phyloP scores from a whole-genome alignment of 2,113 vertebrate species.

The Sterrhoptilus dennistouni region DNA sequence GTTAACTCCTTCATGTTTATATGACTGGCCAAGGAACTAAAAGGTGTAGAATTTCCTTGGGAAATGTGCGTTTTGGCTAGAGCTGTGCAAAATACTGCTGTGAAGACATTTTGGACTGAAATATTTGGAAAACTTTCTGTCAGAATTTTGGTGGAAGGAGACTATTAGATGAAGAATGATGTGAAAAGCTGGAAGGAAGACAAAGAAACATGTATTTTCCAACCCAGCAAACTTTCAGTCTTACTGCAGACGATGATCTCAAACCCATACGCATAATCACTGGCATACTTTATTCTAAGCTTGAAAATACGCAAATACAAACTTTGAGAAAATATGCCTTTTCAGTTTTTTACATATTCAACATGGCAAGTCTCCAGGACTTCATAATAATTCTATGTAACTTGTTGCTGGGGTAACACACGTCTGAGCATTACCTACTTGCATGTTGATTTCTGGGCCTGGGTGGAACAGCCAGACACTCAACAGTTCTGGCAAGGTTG shows the following conservation, averaged over 20 bases:
- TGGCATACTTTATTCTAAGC: not conserved
- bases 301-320: constrained; percentile 21
- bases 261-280: not conserved
- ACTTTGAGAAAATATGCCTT: constrained; percentile 12
- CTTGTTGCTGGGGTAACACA: not conserved
- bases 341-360: constrained; percentile 14
- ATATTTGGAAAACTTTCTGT: not conserved
- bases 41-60: not conserved
- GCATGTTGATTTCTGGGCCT: not conserved
- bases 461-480: not conserved
- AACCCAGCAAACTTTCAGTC: not conserved
- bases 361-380: not conserved
- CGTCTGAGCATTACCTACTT: not conserved
- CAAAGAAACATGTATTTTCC: not conserved
- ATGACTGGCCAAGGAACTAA: constrained; percentile 34
- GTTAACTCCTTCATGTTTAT: constrained; percentile 63
- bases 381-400: not conserved
- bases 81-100: not conserved
- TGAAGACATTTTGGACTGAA: not conserved
- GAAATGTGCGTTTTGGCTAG: not conserved
- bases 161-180: not conserved
- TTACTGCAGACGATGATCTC: not conserved
- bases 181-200: not conserved
- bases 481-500: not conserved
- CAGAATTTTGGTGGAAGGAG: not conserved